A percentile compares a stretch with the other conserved stretches of the same genome.
phyloP scores from a whole-genome alignment of 1,140 invertebrate species.

The Wiebesia pumilae region DNA sequence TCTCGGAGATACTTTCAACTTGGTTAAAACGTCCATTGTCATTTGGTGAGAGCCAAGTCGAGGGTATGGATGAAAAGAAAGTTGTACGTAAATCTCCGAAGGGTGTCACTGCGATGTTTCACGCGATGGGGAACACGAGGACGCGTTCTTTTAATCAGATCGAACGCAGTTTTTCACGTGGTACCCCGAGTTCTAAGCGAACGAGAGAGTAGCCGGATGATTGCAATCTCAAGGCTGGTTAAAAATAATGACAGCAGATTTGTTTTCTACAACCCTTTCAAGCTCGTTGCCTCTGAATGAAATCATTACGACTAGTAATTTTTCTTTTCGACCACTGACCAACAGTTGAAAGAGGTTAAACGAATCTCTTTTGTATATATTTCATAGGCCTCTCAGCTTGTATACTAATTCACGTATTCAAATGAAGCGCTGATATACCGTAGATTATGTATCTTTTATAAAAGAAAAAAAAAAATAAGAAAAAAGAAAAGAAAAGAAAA shows the following conservation, averaged over 20 bases:
- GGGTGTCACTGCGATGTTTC: constrained; percentile 14
- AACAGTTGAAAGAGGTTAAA: background rate
- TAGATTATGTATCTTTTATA: background rate
- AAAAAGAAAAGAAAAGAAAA: too few species aligned
- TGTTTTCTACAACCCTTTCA: constrained; percentile 32
- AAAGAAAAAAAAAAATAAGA: too few species aligned
- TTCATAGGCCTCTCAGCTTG: background rate
- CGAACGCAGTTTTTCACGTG: constrained; percentile 14
- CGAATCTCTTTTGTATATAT: background rate
- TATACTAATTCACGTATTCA: constrained; percentile 26
- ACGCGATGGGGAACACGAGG: background rate
- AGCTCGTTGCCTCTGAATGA: background rate
- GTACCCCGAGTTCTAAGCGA: background rate
- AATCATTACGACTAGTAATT: constrained; percentile 12
- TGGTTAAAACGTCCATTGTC: background rate
- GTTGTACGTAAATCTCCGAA: background rate
- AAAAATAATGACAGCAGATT: constrained; percentile 37
- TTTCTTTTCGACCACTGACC: background rate
- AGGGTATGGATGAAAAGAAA: constrained; percentile 8
- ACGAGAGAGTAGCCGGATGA: background rate
- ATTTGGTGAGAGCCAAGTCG: background rate
- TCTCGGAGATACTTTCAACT: background rate
- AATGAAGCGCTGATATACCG: constrained; percentile 11
- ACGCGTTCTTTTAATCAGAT: constrained; percentile 1
- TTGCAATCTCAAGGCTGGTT: constrained; percentile 11